Percentiles rank a stretch among this genome's conserved stretches.
Evolutionary conservation across 2,888 invertebrate species (phyloP).

Genomic region (Tortrix viridana): DNA sequence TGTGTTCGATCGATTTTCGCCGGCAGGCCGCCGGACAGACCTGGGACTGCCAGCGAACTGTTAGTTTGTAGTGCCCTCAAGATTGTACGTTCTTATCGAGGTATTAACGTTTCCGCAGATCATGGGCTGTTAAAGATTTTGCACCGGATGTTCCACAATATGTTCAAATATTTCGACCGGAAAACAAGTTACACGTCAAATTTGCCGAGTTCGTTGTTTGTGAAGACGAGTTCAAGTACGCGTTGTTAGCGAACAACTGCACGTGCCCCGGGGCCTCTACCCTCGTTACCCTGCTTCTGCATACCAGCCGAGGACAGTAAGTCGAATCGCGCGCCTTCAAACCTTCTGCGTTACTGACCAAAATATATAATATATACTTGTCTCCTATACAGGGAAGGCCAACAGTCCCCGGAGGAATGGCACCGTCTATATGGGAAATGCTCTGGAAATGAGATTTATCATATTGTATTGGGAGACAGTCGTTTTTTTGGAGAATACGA

Average conservation of each 20-base stretch:
- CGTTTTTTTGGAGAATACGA: conserved; percentile 99
- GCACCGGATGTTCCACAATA: conserved; percentile 98
- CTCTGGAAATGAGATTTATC: conserved; percentile 99
- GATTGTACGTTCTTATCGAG: neutral
- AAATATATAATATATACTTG: neutral
- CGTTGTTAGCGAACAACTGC: conserved; percentile 98
- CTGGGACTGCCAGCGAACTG: no score
- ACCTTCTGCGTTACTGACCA: neutral
- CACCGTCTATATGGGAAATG: conserved; percentile 99
- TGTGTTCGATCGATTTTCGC: no score
- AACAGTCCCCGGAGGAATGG: conserved; percentile 98
- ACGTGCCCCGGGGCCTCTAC: conserved; percentile 99
- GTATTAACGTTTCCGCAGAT: conserved; percentile 82
- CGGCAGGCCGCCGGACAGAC: no score
- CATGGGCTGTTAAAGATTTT: conserved; percentile 99
- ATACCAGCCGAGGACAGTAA: conserved; percentile 99
- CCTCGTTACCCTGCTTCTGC: conserved; percentile 96
- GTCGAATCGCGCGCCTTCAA: conserved; percentile 66
- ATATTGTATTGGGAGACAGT: conserved; percentile 96
- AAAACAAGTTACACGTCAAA: conserved; percentile 99
- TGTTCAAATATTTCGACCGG: conserved; percentile 98
- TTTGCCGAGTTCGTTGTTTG: conserved; percentile 99
- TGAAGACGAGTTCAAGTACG: conserved; percentile 99
- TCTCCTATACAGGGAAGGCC: conserved; percentile 90
- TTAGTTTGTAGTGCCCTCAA: no score